Base-by-base conservation (phyloP, 2,888 invertebrate genomes). In the Mallateleia sp. region DNA sequence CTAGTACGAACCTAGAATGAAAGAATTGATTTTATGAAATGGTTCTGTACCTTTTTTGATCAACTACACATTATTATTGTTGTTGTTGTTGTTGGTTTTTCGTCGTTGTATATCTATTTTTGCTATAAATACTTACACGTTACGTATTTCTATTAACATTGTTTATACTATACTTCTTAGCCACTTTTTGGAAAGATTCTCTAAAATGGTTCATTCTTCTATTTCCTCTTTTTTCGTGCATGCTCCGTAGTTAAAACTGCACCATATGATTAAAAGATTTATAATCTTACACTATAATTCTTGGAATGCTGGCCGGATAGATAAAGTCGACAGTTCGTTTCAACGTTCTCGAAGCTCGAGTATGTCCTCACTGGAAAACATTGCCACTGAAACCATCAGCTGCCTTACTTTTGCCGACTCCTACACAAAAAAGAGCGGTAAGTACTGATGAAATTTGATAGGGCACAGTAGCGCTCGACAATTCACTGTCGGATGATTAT, bases 331-430 rank as follows among this genome's bases (percentile, higher is more conserved):
- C 96, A 98, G 97, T 95, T 98, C 98, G 93, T 99, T 99, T 96
- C 99, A 99, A 93, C 97, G 99, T 95, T 99, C 99, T 91, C 97
- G 99, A 94, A 99, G 99, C 95, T 99, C 99, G 95, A 99, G 98
- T 95, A 99, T 99, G 98, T 99, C 99, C 94, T 99, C 99, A 95
- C 96, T 99, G 95, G 99, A 99, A 96, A 99, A 99, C 96, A 98
- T 99, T 96, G 97, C 98, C 94, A 97, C 98, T 93, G 99, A 99
- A 96, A 98, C 99, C 95, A 98, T 99, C 94, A 98, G 98, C 96
- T 98, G 98, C 96, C 97, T 99, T 95, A 97, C 98, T 92, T 99
- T 99, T 96, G 98, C 98, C 92, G 99, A 99, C 96, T 98, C 99
- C 91, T 99, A 98, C 95, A 97, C 98, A 88, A 98, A 98, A 96